These are phyloP conservation scores for Ladona fulva DNA, from an alignment of 1,140 invertebrate species.

Conservation along the genomic window DNA sequence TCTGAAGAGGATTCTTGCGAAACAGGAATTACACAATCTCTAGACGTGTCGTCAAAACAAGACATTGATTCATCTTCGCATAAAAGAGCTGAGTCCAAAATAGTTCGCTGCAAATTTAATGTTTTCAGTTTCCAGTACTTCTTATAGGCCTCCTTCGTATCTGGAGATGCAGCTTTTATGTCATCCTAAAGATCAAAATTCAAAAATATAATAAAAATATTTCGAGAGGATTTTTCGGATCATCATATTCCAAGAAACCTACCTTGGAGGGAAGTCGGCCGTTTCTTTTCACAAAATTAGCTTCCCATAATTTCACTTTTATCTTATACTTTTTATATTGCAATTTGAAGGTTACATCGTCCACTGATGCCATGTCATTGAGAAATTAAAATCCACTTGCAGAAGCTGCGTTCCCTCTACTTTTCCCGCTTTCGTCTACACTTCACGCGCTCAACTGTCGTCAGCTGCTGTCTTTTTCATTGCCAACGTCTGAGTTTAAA, in stretches of 20 bases:
- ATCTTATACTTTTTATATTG: slow-evolving; percentile 53
- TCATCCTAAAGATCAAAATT: slow-evolving; percentile 49
- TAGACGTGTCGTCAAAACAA: too few species aligned
- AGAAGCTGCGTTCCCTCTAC: too few species aligned
- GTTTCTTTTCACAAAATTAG: slow-evolving; percentile 57
- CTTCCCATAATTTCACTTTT: slow-evolving; percentile 69
- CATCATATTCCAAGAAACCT: slow-evolving; percentile 22
- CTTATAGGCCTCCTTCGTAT: slow-evolving; percentile 66
- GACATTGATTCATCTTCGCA: neutral
- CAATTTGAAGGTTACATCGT: slow-evolving; percentile 20
- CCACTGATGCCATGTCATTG: neutral
- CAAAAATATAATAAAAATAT: slow-evolving; percentile 16
- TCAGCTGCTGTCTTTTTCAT: too few species aligned
- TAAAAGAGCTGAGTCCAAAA: neutral
- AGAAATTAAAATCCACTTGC: too few species aligned
- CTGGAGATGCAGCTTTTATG: slow-evolving; percentile 58
- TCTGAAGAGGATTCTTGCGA: slow-evolving; percentile 19
- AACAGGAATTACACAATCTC: too few species aligned
- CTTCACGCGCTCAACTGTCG: too few species aligned
- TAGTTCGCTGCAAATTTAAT: slow-evolving; percentile 44
- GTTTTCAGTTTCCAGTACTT: slow-evolving; percentile 72
- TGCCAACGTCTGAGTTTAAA: too few species aligned
- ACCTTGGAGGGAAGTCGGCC: slow-evolving; percentile 63
- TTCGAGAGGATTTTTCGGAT: neutral
- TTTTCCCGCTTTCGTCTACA: too few species aligned